These are phyloP conservation scores for Chiloscyllium punctatum DNA, from an alignment of 2,797 vertebrate species.

Conservation along the genomic window DNA sequence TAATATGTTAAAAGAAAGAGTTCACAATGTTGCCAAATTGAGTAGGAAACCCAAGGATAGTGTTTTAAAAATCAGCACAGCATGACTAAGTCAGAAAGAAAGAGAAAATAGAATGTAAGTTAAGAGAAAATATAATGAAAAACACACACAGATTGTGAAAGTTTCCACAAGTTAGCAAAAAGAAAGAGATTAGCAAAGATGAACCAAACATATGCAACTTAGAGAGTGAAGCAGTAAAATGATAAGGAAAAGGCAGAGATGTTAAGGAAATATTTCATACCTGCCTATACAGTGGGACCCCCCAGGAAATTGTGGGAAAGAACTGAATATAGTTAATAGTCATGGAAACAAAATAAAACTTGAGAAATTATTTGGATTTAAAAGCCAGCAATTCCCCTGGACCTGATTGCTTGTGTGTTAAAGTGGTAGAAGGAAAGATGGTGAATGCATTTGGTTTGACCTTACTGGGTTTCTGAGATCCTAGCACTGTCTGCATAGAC, in stretches of 20 bases:
- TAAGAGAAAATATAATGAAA: too few species aligned
- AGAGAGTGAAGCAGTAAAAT: too few species aligned
- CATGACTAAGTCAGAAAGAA: too few species aligned
- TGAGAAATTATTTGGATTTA: neutral
- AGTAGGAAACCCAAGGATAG: too few species aligned
- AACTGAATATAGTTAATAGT: neutral
- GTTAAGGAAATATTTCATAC: neutral
- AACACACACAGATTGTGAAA: too few species aligned
- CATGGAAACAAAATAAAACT: neutral
- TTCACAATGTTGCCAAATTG: too few species aligned
- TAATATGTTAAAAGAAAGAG: too few species aligned
- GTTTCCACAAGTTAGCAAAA: too few species aligned
- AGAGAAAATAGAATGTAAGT: too few species aligned
- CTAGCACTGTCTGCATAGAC: neutral
- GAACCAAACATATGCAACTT: too few species aligned
- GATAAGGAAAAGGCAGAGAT: neutral
- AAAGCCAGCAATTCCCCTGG: neutral
- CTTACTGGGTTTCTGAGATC: neutral
- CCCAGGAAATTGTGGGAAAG: neutral
- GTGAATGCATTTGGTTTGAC: neutral
- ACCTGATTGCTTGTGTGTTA: neutral
- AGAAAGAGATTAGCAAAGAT: too few species aligned
- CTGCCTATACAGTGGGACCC: neutral
- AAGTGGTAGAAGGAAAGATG: neutral
- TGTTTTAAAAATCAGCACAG: too few species aligned